Base-by-base conservation (phyloP, 2,797 vertebrate genomes). In the Acropternis orthonyx region DNA sequence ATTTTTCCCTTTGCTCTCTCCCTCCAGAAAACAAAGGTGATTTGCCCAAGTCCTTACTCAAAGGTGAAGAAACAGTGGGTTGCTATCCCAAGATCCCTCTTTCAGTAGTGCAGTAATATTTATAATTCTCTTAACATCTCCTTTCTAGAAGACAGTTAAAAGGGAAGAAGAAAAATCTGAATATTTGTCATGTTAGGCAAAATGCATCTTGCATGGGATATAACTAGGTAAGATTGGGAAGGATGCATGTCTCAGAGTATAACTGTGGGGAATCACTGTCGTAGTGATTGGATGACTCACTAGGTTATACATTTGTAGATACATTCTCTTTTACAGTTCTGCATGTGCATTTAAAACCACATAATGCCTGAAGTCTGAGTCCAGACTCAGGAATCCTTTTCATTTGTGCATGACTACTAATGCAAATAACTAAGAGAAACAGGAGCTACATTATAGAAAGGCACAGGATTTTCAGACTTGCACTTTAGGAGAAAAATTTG, bases 281-380 rank as follows among this genome's bases (percentile, higher is more conserved):
- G 55, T 11, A 63, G 12, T 19, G 72, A 87, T 49, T 36, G n/a
- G 20, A 34, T 81, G 90, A 91, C n/a, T 94, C 66, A 89, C n/a
- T 71, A 26, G 49, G n/a, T 56, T 92, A 46, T 34, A 44, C 32
- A 21, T 77, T 84, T 76, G 62, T 20, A 62, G 59, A 39, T 32
- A 85, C 90, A 23, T 83, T 95, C 73, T 88, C 52, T 79, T 92
- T 88, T 84, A 46, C 21, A 39, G 24, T 72, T 87, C 44, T 94
- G 26, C 20, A 32, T 36, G 54, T 49, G 44, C 58, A 32, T 71
- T 72, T 95, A 72, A 92, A 92, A 89, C 63, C 32, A 68, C 28
- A 30, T 62, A 83, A 77, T 58, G 41, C 54, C 69, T 71, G 32
- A 79, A 75, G 32, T 78, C 65, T 39, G 44, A 96, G 75, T 84